A percentile compares a stretch with the other conserved stretches of the same genome.
phyloP scores from a whole-genome alignment of 2,888 invertebrate genomes.

The Platerodrilus igneus region DNA sequence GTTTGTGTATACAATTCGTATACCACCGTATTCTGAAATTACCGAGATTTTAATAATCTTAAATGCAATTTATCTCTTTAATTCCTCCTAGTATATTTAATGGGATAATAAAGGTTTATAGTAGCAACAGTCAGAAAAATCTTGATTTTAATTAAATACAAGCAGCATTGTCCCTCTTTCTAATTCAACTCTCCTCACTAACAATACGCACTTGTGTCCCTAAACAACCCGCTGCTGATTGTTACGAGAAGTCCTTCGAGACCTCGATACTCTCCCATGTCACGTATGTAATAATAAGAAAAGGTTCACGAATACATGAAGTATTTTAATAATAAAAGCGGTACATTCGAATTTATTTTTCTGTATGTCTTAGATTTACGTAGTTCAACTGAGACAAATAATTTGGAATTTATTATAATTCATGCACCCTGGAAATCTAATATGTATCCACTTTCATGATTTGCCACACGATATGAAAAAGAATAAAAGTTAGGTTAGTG shows the following conservation, averaged over 20 bases:
- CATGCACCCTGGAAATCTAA: slow-evolving; percentile 19
- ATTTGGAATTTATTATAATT: slow-evolving; percentile 20
- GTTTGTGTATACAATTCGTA: too few species aligned
- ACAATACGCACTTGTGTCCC: slow-evolving; percentile 13
- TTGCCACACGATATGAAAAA: slow-evolving; percentile 22
- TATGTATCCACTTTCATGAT: slow-evolving; percentile 24
- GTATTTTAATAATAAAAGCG: too few species aligned
- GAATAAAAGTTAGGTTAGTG: slow-evolving; percentile 25
- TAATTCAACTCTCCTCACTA: slow-evolving; percentile 12
- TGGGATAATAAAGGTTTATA: slow-evolving; percentile 22
- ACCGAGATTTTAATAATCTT: slow-evolving; percentile 5
- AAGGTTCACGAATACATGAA: slow-evolving; percentile 28
- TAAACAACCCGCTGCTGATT: slow-evolving; percentile 27
- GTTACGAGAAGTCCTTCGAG: slow-evolving; percentile 25
- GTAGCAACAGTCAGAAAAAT: slow-evolving; percentile 22
- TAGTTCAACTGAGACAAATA: too few species aligned
- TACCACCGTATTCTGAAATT: too few species aligned
- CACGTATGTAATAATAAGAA: slow-evolving; percentile 26
- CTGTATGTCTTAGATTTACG: too few species aligned
- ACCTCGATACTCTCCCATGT: slow-evolving; percentile 22
- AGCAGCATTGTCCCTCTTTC: slow-evolving; percentile 11
- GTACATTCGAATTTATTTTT: too few species aligned
- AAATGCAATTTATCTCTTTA: slow-evolving; percentile 4
- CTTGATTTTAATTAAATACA: slow-evolving; percentile 24
- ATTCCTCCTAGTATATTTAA: slow-evolving; percentile 13